A percentile compares a stretch with the other conserved stretches of the same genome.
Conservation (phyloP, 1,140 invertebrate genomes). For the Cydia pomonella region DNA sequence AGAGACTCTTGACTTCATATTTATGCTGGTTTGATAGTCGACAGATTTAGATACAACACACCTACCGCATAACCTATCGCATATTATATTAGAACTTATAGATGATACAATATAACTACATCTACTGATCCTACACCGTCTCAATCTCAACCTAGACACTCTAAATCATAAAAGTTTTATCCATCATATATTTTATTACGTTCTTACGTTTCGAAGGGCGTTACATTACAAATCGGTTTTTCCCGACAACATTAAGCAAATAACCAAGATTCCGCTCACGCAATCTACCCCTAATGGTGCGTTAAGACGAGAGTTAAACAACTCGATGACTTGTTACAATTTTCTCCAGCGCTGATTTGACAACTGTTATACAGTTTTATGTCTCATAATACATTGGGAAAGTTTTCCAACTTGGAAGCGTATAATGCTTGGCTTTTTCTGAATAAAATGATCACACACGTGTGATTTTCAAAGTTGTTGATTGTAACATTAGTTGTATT, state of each 20-base stretch:
- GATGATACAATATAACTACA: too few relatives aligned
- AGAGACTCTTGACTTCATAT: too few relatives aligned
- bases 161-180: conserved; percentile 14
- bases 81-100: too few relatives aligned
- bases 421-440: not conserved
- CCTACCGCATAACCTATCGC: too few relatives aligned
- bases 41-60: too few relatives aligned
- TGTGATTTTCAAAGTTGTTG: not conserved
- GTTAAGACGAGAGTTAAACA: conserved; percentile 73
- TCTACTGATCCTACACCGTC: not conserved
- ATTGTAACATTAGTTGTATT: too few relatives aligned
- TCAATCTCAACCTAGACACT: not conserved
- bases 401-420: conserved; percentile 5
- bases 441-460: not conserved
- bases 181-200: too few relatives aligned
- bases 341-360: conserved; percentile 46
- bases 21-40: too few relatives aligned
- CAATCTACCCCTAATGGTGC: conserved; percentile 69
- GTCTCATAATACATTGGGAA: not conserved
- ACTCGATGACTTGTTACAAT: conserved; percentile 66
- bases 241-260: conserved; percentile 72
- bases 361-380: conserved; percentile 20
- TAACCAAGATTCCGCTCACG: conserved; percentile 67
- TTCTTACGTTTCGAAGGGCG: conserved; percentile 1
- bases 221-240: conserved; percentile 64